Evolutionary conservation across 2,113 vertebrate species (phyloP), one percentile per base, ranked within the genome.

Genomic region (Megaptera novaeangliae): DNA sequence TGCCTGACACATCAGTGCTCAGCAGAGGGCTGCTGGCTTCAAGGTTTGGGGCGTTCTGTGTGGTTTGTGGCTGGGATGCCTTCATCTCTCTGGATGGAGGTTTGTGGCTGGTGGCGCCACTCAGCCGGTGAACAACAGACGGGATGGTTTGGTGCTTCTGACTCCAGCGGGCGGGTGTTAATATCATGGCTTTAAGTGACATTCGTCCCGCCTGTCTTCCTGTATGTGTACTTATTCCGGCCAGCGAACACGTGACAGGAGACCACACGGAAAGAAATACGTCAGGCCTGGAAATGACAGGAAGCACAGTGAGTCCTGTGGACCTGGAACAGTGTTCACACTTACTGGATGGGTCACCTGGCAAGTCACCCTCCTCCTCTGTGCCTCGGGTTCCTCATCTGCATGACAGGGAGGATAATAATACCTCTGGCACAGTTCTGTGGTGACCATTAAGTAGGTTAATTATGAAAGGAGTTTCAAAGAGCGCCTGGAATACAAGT

Each of bases 21-120:
- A 17, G 68, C 52, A 21, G 36, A 59, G 80, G 3, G 59, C n/a
- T 46, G 84, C 78, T 15, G 31, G 34, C 71, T n/a, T 21, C 3
- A 23, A 31, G 41, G 61, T 27, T 68, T 72, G 2, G 7, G 71
- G 12, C 4, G 2, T 6, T 66, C 57, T 29, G 49, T 15, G 31
- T 72, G 46, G 64, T 27, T 31, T 21, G 44, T 21, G 39, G 55
- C 68, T 8, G 14, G 1, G 4, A 23, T 11, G 86, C 41, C 78
- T 63, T 27, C 39, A 4, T 78, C 92, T 63, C 57, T 44, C 39
- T 2, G 34, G 34, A 63, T 55, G 55, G 72, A 71, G 61, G 41
- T 11, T 0, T 0, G 25, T 0, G 3, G 64, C 31, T 9, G 18
- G 46, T 10, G 1, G 57, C 64, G 20, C n/a, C 31, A 14, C 41